Evolutionary conservation across 1,140 invertebrate genomes (phyloP).

Genomic region (Eupeodes corollae): DNA sequence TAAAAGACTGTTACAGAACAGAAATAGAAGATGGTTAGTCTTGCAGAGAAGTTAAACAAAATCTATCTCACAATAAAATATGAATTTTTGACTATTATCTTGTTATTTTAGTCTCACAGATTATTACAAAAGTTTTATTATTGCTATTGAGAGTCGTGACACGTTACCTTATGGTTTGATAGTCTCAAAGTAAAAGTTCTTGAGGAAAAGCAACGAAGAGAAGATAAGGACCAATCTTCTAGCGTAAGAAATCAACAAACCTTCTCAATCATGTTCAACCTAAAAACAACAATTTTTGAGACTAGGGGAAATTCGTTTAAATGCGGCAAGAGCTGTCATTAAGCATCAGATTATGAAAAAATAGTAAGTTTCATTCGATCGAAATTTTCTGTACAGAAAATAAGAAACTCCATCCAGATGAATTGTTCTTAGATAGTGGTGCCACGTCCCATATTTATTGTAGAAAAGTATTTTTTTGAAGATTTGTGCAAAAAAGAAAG

Average conservation of each 20-base stretch:
- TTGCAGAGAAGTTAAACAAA: slow-evolving; percentile 1
- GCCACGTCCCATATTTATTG: slow-evolving; percentile 1
- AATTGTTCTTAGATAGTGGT: neutral
- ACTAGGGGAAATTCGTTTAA: too few species aligned
- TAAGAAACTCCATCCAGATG: too few species aligned
- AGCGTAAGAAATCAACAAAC: neutral
- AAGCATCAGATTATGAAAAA: too few species aligned
- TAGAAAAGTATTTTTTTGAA: neutral
- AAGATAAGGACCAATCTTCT: neutral
- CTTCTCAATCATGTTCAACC: neutral
- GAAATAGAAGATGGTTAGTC: neutral
- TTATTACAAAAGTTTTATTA: slow-evolving; percentile 2
- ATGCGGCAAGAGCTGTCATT: too few species aligned
- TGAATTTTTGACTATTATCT: slow-evolving; percentile 3
- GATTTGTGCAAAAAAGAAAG: too few species aligned
- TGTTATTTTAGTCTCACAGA: slow-evolving; percentile 2
- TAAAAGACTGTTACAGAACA: slow-evolving; percentile 1
- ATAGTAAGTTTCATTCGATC: too few species aligned
- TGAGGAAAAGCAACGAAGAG: neutral
- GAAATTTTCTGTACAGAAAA: too few species aligned
- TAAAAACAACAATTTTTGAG: neutral
- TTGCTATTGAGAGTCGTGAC: slow-evolving; percentile 4
- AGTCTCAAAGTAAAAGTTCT: neutral
- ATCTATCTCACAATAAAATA: neutral
- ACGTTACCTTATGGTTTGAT: neutral